phyloP scores from a whole-genome alignment of 2,113 vertebrate genomes.

The Pollachius pollachius region DNA sequence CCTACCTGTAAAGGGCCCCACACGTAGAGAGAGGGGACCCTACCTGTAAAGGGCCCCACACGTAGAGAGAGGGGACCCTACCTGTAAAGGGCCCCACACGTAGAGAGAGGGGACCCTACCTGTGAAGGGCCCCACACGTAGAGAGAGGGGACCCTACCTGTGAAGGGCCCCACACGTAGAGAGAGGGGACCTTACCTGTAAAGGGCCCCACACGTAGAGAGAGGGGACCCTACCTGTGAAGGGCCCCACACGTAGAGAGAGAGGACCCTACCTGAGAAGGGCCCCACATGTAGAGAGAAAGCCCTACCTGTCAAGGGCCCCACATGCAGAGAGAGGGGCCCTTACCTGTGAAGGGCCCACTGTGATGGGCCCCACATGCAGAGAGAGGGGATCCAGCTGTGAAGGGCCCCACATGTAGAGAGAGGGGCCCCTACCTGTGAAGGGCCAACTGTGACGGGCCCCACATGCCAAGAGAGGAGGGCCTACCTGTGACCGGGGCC shows the following conservation, averaged over 20 bases:
- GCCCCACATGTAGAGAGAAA: no score
- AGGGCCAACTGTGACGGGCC: not conserved
- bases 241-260: no score
- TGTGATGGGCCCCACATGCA: not conserved
- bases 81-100: not conserved
- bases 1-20: not conserved
- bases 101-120: not conserved
- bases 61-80: not conserved
- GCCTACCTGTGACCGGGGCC: slow-evolving; percentile 80
- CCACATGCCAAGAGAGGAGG: not conserved
- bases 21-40: not conserved
- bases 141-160: no score
- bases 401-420: not conserved
- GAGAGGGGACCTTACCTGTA: no score
- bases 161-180: not conserved
- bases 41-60: slow-evolving; percentile 69
- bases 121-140: not conserved
- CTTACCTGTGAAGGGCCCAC: no score
- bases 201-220: no score
- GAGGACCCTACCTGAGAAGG: no score
- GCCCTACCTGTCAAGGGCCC: no score
- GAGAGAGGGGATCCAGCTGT: not conserved
- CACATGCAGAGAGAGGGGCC: no score
- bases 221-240: no score
- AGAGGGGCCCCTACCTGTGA: not conserved